Base-by-base conservation (phyloP, 2,888 invertebrate genomes). In the Endotricha flammealis region DNA sequence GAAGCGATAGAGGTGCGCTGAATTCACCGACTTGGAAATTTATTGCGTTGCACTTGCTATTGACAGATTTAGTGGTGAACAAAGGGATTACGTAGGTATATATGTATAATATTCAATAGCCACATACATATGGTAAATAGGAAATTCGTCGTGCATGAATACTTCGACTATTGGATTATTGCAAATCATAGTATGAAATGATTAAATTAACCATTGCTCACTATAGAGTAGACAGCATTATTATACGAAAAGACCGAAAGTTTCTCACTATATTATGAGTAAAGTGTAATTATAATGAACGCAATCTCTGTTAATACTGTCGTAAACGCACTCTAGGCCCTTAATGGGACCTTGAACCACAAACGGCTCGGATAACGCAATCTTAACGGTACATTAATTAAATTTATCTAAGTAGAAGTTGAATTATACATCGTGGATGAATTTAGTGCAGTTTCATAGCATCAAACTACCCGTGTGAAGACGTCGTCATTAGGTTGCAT, bases 301-400 rank as follows among this genome's bases (percentile, higher is more conserved):
- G 16, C 3, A 4, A 16, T 16, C 7, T 14, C 16, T 14, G 8
- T 29, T 9, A 14, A 11, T 13, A 14, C 9, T 13, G 14, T 8
- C 4, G 17, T 8, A 23, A 9, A n/a, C n/a, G 20, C 6, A 24
- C 25, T 27, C 11, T 32, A 20, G 9, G 9, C 32, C 22, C 23
- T 32, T 23, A 32, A 32, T 27, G 33, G 25, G 12, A 17, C 17
- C 17, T 25, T 12, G 20, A 10, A 29, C 35, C 35, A 14, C 35
- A 35, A 23, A 14, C 23, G 36, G 34, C 28, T 29, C 25, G 36
- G 41, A 40, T 43, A 46, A 39, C 39, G 41, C 42, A 41, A 61
- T 58, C 62, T 64, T 63, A 55, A 57, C 63, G 53, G 57, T 53
- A 59, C 62, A 66, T 64, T 63, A 58, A 60, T 60, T 57, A 58